Evolutionary conservation across 2,888 invertebrate species (phyloP).

Genomic region (Andricus quercusramuli): DNA sequence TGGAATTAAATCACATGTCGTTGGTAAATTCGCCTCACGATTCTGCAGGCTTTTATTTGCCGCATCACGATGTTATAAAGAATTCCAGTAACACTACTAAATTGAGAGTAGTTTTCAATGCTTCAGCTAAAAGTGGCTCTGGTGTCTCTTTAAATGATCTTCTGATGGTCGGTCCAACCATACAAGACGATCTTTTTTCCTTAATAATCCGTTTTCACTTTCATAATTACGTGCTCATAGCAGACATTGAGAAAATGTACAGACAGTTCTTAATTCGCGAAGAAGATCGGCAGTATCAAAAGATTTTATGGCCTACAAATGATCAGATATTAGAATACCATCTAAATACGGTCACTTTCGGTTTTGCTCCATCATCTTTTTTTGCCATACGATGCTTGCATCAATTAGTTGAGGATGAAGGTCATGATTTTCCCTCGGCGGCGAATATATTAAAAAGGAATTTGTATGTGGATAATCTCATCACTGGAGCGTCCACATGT

Average conservation of each 20-base stretch:
- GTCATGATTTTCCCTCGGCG: constrained; percentile 44
- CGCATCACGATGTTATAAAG: constrained; percentile 37
- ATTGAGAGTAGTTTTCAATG: constrained; percentile 41
- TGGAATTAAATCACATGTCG: constrained; percentile 40
- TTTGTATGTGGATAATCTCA: neutral
- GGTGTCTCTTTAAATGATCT: neutral
- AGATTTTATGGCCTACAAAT: constrained; percentile 46
- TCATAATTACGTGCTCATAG: neutral
- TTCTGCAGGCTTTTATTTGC: constrained; percentile 28
- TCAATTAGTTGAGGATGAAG: constrained; percentile 18
- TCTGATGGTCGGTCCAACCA: neutral
- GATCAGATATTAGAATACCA: no score
- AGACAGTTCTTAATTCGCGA: constrained; percentile 47
- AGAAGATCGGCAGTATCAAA: constrained; percentile 46
- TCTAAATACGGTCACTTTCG: no score
- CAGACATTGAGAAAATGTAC: constrained; percentile 55
- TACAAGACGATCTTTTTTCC: constrained; percentile 7
- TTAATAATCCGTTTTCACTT: constrained; percentile 47
- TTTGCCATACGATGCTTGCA: no score
- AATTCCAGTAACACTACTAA: constrained; percentile 13
- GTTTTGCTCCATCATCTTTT: no score
- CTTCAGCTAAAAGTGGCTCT: constrained; percentile 11
- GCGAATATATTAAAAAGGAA: neutral
- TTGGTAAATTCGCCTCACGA: neutral
- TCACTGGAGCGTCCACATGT: no score